Evolutionary conservation across 2,888 invertebrate genomes (phyloP).

Genomic region (Meteorus colon): DNA sequence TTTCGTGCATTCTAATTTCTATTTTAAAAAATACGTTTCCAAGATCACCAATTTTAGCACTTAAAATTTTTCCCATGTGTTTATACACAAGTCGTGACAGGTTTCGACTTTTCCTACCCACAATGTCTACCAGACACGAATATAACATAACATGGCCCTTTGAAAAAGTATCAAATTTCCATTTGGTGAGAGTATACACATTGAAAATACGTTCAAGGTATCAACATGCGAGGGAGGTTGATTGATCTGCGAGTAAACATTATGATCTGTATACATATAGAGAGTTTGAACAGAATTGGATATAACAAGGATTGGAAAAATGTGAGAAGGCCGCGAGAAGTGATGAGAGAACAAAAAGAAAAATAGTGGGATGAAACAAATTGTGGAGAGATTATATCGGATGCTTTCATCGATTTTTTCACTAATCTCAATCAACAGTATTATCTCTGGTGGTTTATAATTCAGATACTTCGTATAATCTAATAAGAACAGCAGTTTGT

Average conservation of each 20-base stretch:
- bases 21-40: too few relatives aligned
- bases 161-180: slow-evolving; percentile 13
- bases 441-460: slow-evolving; percentile 12
- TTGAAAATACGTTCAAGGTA: background rate
- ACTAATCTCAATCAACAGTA: slow-evolving; percentile 29
- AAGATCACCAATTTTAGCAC: too few relatives aligned
- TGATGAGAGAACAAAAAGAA: background rate
- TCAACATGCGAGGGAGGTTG: background rate
- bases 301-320: background rate
- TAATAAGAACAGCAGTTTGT: background rate
- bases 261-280: background rate
- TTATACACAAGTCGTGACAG: too few relatives aligned
- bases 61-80: too few relatives aligned
- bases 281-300: background rate
- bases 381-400: background rate
- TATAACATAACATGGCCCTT: background rate
- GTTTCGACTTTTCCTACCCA: too few relatives aligned
- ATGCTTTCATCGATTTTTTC: slow-evolving; percentile 34
- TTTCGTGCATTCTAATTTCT: too few relatives aligned
- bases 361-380: background rate
- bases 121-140: background rate
- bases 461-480: background rate
- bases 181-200: background rate
- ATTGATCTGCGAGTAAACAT: background rate
- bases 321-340: background rate